Evolutionary conservation across 2,797 vertebrate genomes (phyloP), one percentile per base, ranked within the genome.

Genomic region (Pangasius macronema): DNA sequence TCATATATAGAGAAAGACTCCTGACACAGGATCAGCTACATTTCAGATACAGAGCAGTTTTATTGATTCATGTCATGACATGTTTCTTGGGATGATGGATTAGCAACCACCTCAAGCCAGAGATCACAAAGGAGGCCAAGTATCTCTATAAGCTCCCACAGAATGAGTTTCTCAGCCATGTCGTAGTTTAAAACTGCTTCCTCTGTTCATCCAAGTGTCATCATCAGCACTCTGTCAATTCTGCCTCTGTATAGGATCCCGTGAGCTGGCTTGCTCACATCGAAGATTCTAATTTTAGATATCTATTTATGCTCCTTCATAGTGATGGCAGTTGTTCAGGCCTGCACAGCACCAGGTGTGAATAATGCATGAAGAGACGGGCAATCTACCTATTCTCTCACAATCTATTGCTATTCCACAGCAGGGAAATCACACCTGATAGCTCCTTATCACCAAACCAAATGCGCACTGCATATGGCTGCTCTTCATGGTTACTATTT

Each of bases 281-380:
- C 85, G 87, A 51, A 92, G 91, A 92, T 92, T 91, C 90, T 91
- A 91, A 92, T 93, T 93, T 92, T 92, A 92, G 92, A 92, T 93
- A 91, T 91, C 89, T 92, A 86, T 92, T 92, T 91, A 89, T 90
- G 86, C 89, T 85, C 88, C 70, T 86, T 89, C 87, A 91, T 90
- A 91, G 89, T 87, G 89, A 90, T 87, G 87, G 89, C 88, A 84
- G n/a, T 85, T 82, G 89, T 88, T 89, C 79, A 70, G 87, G 91
- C 82, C 85, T 57, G 42, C 63, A 77, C 79, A 68, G 87, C 36
- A 0, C 49, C 84, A 68, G 84, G 63, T 79, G 88, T 93, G 92
- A 93, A 93, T 93, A 91, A 93, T 93, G 91, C 92, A 93, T 92
- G 73, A 87, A 73, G 82, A 61, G 85, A 65, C 55, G 39, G 11